Evolutionary conservation across 2,113 vertebrate genomes (phyloP), one percentile per base, ranked within the genome.

Genomic region (Malurus cyaneus): DNA sequence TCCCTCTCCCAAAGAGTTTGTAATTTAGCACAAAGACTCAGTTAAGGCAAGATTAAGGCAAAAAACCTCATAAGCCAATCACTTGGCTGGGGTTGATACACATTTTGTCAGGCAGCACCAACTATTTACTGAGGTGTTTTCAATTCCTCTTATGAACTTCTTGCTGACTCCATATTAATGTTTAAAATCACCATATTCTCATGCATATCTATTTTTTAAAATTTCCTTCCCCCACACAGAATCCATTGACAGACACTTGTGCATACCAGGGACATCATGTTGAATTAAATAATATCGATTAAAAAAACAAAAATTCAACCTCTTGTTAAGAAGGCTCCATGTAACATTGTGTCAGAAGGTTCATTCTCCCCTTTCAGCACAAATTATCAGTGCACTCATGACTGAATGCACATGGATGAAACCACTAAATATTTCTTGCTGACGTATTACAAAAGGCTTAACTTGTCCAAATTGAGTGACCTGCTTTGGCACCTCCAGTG

Each of bases 11-110:
- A 86, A 88, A 88, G 49, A 80, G 12, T 14, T 78, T 88, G 64
- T 80, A 83, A 83, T 88, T 95, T 95, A 96, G 53, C 72, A 92
- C 62, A 89, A 77, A 92, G 82, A 67, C 28, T 66, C 36, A 81
- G 67, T 49, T 62, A 77, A 83, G 49, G 76, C 19, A 83, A 89
- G 49, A 92, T 88, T 93, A 91, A 93, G 39, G 19, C 18, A 57
- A 87, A 77, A 80, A 85, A n/a, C 17, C n/a, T 89, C 52, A 71
- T 41, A 86, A 88, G 44, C 21, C 62, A 78, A 39, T 92, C 64
- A 64, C 31, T 77, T 80, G 52, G 41, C 56, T 74, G n/a, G 34
- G 2, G 6, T 64, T 80, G 60, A 50, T 90, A 49, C 29, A 32
- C 9, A 9, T 46, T 70, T 29, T 46, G 16, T 74, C 56, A 96